Conservation (phyloP, 1,140 invertebrate genomes). For the Chlorops oryzae region DNA sequence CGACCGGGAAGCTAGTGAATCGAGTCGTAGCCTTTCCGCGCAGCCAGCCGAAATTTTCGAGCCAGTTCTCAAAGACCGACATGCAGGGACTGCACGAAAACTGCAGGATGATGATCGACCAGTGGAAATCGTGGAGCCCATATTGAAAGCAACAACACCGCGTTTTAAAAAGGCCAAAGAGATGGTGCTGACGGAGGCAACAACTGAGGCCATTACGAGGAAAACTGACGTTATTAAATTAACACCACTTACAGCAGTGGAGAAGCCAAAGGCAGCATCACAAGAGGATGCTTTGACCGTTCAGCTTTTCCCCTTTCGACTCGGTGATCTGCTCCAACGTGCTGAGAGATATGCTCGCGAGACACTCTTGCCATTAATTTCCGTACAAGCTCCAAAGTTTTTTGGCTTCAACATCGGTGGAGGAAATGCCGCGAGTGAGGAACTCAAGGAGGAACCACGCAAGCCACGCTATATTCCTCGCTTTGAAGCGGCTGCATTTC, state of each 20-base stretch:
- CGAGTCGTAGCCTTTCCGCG: constrained; percentile 57
- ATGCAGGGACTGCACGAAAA: constrained; percentile 23
- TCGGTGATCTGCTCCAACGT: constrained; percentile 70
- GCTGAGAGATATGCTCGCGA: constrained; percentile 73
- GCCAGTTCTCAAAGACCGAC: constrained; percentile 36
- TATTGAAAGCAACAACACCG: constrained; percentile 57
- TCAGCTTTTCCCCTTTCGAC: constrained; percentile 67
- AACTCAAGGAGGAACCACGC: constrained; percentile 19
- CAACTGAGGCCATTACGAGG: background rate
- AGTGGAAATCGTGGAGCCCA: constrained; percentile 64
- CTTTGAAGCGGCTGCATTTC: constrained; percentile 35
- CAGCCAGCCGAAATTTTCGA: constrained; percentile 49
- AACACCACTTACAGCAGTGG: background rate
- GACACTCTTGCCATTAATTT: constrained; percentile 66
- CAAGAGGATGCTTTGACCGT: constrained; percentile 55
- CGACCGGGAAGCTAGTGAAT: constrained; percentile 50
- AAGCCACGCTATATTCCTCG: constrained; percentile 45
- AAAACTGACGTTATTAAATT: constrained; percentile 12
- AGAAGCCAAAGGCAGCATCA: constrained; percentile 7
- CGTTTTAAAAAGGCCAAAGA: constrained; percentile 50
- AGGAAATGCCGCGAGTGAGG: constrained; percentile 17
- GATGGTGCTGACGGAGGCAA: constrained; percentile 23
- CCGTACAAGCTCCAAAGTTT: constrained; percentile 66
- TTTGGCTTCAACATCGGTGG: constrained; percentile 51
- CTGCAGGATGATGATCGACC: background rate